phyloP scores from a whole-genome alignment of 2,113 vertebrate genomes.

The Gymnorhina tibicen region DNA sequence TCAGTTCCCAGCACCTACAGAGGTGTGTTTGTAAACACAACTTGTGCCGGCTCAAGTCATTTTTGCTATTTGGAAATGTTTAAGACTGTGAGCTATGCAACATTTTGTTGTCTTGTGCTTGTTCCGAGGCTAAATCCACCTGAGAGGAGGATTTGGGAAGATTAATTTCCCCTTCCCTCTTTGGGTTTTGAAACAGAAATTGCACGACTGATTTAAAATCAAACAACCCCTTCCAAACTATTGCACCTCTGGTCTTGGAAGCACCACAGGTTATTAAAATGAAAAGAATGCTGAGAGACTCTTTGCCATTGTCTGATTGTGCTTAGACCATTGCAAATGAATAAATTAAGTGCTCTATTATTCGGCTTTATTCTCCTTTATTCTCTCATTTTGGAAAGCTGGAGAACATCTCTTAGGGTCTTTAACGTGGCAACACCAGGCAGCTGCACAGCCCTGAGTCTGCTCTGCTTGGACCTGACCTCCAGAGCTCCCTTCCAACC shows the following conservation, averaged over 20 bases:
- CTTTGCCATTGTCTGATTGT: neutral
- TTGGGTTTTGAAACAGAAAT: neutral
- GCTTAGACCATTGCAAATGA: neutral
- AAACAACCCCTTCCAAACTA: neutral
- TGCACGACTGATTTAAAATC: neutral
- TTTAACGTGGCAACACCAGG: neutral
- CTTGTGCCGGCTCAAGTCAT: neutral
- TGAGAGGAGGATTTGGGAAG: neutral
- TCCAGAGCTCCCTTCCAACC: neutral
- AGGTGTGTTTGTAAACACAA: neutral
- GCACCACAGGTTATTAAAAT: neutral
- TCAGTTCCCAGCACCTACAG: neutral
- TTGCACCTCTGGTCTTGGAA: neutral
- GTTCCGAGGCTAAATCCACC: neutral
- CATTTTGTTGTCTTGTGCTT: neutral
- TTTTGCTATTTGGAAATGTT: neutral
- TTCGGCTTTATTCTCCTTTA: neutral
- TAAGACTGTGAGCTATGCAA: neutral
- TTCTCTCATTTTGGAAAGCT: neutral
- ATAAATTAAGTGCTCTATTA: neutral
- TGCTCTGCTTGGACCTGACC: neutral
- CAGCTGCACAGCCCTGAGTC: neutral
- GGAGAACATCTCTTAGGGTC: neutral
- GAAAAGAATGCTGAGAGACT: neutral
- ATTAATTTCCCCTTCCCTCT: neutral